Percentiles rank a stretch among this genome's conserved stretches.
Evolutionary conservation across 2,888 invertebrate species (phyloP).

Genomic region (Drosophila rellima): DNA sequence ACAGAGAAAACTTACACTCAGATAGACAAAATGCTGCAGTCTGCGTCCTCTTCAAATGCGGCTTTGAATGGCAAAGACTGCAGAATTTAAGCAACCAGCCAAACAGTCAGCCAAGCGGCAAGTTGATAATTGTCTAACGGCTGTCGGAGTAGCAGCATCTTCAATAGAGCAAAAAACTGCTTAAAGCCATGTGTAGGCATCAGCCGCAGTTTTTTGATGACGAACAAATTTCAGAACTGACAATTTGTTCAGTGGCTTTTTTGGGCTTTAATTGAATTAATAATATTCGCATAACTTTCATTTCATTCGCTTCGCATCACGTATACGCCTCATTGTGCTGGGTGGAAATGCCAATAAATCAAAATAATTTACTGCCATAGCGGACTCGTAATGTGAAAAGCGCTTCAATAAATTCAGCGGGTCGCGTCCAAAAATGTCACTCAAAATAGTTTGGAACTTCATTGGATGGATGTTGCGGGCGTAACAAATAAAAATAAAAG

Average conservation of each 20-base stretch:
- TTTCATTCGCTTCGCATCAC: conserved; percentile 27
- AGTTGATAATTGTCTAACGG: conserved; percentile 50
- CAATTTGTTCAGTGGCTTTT: conserved; percentile 2
- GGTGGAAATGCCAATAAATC: conserved; percentile 56
- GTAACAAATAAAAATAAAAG: conserved; percentile 6
- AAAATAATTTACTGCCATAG: conserved; percentile 60
- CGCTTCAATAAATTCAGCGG: conserved; percentile 54
- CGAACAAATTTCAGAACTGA: conserved; percentile 2
- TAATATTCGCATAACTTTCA: background rate
- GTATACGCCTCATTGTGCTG: conserved; percentile 30
- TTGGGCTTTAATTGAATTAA: conserved; percentile 38
- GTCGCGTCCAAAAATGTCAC: conserved; percentile 18
- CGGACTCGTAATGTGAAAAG: conserved; percentile 26
- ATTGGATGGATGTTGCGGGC: conserved; percentile 26
- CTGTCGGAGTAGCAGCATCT: background rate
- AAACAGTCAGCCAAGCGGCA: conserved; percentile 34
- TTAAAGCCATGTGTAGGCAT: conserved; percentile 14
- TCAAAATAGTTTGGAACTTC: conserved; percentile 29
- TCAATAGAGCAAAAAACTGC: conserved; percentile 11
- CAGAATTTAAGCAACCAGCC: conserved; percentile 32
- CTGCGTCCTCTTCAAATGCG: conserved; percentile 38
- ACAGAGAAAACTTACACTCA: conserved; percentile 39
- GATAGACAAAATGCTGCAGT: conserved; percentile 52
- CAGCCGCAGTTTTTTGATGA: conserved; percentile 13
- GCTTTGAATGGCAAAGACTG: conserved; percentile 32